Base-by-base conservation (phyloP, 2,113 vertebrate genomes). In the Regulus satrapa region DNA sequence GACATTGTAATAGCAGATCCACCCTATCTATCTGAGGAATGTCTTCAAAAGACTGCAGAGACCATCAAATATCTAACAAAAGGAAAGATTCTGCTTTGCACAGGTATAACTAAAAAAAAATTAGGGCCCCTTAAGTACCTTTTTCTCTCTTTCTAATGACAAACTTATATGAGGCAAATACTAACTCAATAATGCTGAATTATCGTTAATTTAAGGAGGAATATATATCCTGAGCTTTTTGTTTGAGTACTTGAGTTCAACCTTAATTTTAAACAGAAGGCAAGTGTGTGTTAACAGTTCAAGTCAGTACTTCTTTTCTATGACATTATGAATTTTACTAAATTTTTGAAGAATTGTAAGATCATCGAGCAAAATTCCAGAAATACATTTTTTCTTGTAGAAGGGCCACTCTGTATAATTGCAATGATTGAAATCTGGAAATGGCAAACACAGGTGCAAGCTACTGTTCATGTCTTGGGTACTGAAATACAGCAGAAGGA, bases 1-100 rank as follows among this genome's bases (percentile, higher is more conserved):
- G 99, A 99, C 96, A 52, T 99, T 0, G 99, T 99, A n/a, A 58
- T 99, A 28, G 99, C 98, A 7, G 99, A 99, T 89, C 99, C 99
- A 10, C 99, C 99, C 1, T 99, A 99, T 78, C 97, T 99, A 46
- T 99, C 99, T 1, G 98, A 99, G 84, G 99, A 99, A 36, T 99
- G 99, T 95, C 98, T 99, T 88, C 95, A 97, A 59, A 99, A 99
- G 97, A 99, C 98, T 40, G 95, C 98, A 3, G 69, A 99, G 88
- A 99, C 99, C 10, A 88, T 99, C 91, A 98, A 98, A 85, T 98
- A 98, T 95, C 98, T 99, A 94, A 98, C 98, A 58, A 99, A 97
- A 96, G 98, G 97, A 77, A 99, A 99, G 97, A 98, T 99, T 92
- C 98, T 99, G 91, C 98, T 99, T 59, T 99, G 99, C 77, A 99